These are phyloP conservation scores for Rhea americana DNA, from an alignment of 2,113 vertebrate species.

Conservation along the genomic window DNA sequence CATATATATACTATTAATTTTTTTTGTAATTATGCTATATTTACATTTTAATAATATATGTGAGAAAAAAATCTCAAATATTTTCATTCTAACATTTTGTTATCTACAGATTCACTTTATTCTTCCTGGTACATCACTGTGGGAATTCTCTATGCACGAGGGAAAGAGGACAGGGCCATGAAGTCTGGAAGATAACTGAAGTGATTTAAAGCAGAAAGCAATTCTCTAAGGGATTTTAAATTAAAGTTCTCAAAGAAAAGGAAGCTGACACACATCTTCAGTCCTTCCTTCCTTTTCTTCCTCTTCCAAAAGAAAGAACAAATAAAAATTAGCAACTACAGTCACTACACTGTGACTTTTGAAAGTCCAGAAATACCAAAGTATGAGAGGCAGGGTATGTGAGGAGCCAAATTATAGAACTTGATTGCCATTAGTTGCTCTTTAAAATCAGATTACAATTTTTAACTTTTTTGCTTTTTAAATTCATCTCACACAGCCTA, in stretches of 20 bases:
- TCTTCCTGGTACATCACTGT: neutral
- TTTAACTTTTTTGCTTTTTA: neutral
- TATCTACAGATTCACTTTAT: neutral
- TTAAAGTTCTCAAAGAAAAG: neutral
- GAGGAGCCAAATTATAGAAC: neutral
- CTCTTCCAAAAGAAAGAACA: neutral
- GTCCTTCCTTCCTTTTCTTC: neutral
- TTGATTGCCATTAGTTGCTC: neutral
- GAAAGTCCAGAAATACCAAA: neutral
- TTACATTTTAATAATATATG: neutral
- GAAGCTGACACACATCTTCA: neutral
- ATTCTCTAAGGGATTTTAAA: neutral
- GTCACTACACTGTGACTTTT: neutral
- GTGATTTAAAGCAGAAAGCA: neutral
- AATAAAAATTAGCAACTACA: neutral
- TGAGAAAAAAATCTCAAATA: neutral
- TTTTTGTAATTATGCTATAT: neutral
- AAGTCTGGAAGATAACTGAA: neutral
- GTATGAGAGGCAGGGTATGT: neutral
- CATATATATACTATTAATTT: neutral
- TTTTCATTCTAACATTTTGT: neutral
- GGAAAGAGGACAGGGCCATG: neutral
- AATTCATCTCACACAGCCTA: neutral
- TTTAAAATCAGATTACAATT: neutral
- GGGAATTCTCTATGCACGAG: neutral